Evolutionary conservation across 2,797 vertebrate genomes (phyloP).

Genomic region (Diceros bicornis): DNA sequence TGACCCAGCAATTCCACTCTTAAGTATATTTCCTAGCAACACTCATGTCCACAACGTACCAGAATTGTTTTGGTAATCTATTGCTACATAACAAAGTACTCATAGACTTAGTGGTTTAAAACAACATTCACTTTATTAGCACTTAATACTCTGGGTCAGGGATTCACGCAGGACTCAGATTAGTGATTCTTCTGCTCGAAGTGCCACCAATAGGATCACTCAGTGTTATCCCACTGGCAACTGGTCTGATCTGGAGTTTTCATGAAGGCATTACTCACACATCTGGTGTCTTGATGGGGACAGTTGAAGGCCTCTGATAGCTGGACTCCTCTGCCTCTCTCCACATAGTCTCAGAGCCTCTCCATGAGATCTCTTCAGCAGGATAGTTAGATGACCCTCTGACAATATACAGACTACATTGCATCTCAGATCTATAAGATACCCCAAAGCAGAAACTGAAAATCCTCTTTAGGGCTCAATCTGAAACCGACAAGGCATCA

Average conservation of each 20-base stretch:
- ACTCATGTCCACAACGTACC: neutral
- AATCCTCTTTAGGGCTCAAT: neutral
- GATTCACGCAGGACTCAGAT: neutral
- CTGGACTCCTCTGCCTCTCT: neutral
- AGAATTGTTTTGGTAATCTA: neutral
- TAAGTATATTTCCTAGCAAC: neutral
- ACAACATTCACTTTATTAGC: constrained; percentile 6
- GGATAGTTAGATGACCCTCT: neutral
- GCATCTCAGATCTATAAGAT: neutral
- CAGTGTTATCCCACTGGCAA: accelerated
- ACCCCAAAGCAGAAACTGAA: neutral
- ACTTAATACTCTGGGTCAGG: neutral
- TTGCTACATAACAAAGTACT: neutral
- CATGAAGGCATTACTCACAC: neutral
- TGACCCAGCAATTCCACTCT: neutral
- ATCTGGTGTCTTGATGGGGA: neutral
- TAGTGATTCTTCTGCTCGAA: neutral
- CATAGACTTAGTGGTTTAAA: neutral
- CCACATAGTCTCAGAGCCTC: neutral
- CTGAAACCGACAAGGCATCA: neutral
- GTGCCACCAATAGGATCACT: neutral
- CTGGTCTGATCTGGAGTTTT: neutral
- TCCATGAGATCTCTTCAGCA: too few species aligned
- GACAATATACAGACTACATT: neutral
- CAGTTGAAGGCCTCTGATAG: neutral